Percentiles rank a stretch among this genome's conserved stretches.
Conservation (phyloP, 2,797 vertebrate species). For the Acanthopagrus latus region DNA sequence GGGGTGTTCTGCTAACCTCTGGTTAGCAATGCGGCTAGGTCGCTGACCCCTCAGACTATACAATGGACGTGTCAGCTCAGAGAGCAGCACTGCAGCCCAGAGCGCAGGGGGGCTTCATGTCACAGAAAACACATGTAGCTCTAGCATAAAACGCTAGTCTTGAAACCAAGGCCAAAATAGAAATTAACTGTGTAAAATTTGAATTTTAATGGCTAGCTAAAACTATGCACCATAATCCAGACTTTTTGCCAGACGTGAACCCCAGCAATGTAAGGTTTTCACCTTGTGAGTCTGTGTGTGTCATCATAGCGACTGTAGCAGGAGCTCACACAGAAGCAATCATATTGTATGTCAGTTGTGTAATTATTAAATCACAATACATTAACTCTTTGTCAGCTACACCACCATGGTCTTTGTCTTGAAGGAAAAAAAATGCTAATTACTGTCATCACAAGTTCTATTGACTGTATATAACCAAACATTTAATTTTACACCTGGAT, state of each 20-base stretch:
- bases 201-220: not conserved
- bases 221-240: not conserved
- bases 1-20: constrained; percentile 22
- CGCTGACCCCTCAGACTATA: constrained; percentile 23
- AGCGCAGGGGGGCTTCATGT: not conserved
- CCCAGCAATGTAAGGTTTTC: too few relatives aligned
- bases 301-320: too few relatives aligned
- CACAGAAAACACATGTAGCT: not conserved
- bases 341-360: too few relatives aligned
- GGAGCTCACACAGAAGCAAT: too few relatives aligned
- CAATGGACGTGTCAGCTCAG: constrained; percentile 25
- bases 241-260: not conserved
- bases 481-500: not conserved
- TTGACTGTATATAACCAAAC: not conserved
- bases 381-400: too few relatives aligned
- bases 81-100: not conserved
- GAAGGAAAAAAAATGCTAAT: not conserved
- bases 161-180: not conserved
- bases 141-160: not conserved
- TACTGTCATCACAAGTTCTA: not conserved
- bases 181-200: not conserved
- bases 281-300: too few relatives aligned
- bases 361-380: too few relatives aligned
- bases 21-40: constrained; percentile 25
- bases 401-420: too few relatives aligned